These are phyloP conservation scores for Bombus superbus DNA, from an alignment of 1,140 invertebrate genomes.

Conservation along the genomic window DNA sequence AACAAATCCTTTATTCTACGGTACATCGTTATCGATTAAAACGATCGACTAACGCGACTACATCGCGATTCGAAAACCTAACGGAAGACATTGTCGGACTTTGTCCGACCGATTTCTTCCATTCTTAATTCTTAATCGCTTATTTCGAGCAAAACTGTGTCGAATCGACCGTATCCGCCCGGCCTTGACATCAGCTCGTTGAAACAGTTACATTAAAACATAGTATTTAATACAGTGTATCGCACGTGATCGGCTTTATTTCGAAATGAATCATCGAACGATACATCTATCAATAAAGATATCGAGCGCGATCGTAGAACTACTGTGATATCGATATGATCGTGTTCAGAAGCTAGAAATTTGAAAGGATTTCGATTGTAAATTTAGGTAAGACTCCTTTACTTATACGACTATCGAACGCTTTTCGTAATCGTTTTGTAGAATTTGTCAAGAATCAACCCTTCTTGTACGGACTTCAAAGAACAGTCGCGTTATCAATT, in stretches of 20 bases:
- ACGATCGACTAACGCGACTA: background rate
- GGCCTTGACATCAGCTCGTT: background rate
- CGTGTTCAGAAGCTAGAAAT: too few species aligned
- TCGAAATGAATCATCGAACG: background rate
- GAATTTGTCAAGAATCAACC: slow-evolving; percentile 12
- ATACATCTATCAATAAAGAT: background rate
- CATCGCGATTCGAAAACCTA: too few species aligned
- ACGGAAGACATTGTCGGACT: background rate
- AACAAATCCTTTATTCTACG: background rate
- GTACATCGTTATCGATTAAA: background rate
- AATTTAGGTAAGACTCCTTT: too few species aligned
- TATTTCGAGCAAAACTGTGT: too few species aligned
- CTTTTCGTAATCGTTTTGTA: background rate
- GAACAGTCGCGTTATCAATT: slow-evolving; percentile 50
- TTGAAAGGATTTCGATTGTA: too few species aligned
- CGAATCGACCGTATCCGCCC: too few species aligned
- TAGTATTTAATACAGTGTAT: background rate
- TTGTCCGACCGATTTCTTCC: background rate
- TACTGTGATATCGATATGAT: too few species aligned
- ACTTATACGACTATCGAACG: background rate
- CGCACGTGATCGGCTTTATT: background rate
- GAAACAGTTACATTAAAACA: background rate
- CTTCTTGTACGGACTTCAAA: slow-evolving; percentile 14
- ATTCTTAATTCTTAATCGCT: background rate
- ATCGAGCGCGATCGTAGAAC: background rate